Conservation (phyloP, 2,797 vertebrate species). For the Galago senegalensis region DNA sequence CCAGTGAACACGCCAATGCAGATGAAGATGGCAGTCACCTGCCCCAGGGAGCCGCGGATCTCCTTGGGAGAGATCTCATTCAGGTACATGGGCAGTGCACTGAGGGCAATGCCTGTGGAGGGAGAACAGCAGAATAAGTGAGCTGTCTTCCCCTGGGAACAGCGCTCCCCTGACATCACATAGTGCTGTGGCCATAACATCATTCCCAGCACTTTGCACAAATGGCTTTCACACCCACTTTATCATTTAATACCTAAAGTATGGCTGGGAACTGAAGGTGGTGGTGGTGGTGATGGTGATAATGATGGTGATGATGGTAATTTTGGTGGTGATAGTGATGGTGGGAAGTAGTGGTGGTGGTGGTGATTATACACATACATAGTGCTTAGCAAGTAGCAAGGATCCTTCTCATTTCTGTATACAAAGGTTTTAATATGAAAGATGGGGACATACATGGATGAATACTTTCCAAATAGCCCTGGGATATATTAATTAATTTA, state of each 20-base stretch:
- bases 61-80: conserved; percentile 96
- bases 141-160: accelerated
- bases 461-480: too few relatives aligned
- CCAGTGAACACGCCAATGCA: conserved; percentile 96
- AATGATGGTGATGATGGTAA: neutral
- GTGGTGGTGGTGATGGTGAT: neutral
- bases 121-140: neutral
- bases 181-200: accelerated
- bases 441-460: too few relatives aligned
- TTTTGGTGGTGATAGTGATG: neutral
- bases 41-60: conserved; percentile 95
- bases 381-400: neutral
- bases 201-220: neutral
- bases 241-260: accelerated
- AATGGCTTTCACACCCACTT: accelerated
- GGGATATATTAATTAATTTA: neutral
- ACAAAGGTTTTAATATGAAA: too few relatives aligned
- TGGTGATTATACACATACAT: neutral
- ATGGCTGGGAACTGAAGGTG: neutral
- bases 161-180: neutral
- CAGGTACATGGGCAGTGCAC: conserved; percentile 96
- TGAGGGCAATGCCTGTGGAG: conserved; percentile 94
- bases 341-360: accelerated
- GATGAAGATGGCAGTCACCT: conserved; percentile 96
- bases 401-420: neutral